phyloP scores from a whole-genome alignment of 2,797 vertebrate genomes.

The Allobates femoralis region DNA sequence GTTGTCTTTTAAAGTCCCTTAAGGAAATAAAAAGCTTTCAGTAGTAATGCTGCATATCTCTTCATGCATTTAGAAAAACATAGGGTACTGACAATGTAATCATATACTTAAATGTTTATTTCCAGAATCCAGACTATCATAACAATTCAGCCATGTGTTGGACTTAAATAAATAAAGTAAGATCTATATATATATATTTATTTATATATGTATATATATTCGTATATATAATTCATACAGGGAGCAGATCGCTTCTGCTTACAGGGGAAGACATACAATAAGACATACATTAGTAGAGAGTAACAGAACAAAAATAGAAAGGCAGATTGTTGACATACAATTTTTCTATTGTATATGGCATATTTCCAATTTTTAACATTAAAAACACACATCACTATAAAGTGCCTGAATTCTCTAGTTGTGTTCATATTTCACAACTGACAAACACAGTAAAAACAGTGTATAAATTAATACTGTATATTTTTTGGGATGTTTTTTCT shows the following conservation, averaged over 20 bases:
- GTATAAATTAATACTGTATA: slow-evolving; percentile 22
- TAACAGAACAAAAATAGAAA: background rate
- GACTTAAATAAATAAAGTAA: slow-evolving; percentile 61
- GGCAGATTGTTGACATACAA: background rate
- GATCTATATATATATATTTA: slow-evolving; percentile 59
- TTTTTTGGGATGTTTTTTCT: background rate
- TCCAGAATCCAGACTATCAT: slow-evolving; percentile 48
- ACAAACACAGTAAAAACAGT: slow-evolving; percentile 14
- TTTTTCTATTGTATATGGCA: slow-evolving; percentile 7
- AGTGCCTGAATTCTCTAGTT: slow-evolving; percentile 3
- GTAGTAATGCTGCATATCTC: background rate
- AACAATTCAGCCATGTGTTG: slow-evolving; percentile 58
- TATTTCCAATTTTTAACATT: slow-evolving; percentile 22
- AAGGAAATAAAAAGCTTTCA: too few species aligned
- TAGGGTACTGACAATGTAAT: slow-evolving; percentile 10
- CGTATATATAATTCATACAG: slow-evolving; percentile 54
- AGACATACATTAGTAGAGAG: background rate
- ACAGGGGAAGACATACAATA: slow-evolving; percentile 43
- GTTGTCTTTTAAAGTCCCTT: too few species aligned
- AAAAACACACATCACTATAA: slow-evolving; percentile 27
- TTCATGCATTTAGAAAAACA: background rate
- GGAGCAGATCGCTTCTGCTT: slow-evolving; percentile 37
- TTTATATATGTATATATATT: slow-evolving; percentile 52
- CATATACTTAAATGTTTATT: slow-evolving; percentile 61
- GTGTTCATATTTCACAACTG: slow-evolving; percentile 18